These are phyloP conservation scores for Bilobella aurantiaca DNA, from an alignment of 1,140 invertebrate species.

Conservation along the genomic window DNA sequence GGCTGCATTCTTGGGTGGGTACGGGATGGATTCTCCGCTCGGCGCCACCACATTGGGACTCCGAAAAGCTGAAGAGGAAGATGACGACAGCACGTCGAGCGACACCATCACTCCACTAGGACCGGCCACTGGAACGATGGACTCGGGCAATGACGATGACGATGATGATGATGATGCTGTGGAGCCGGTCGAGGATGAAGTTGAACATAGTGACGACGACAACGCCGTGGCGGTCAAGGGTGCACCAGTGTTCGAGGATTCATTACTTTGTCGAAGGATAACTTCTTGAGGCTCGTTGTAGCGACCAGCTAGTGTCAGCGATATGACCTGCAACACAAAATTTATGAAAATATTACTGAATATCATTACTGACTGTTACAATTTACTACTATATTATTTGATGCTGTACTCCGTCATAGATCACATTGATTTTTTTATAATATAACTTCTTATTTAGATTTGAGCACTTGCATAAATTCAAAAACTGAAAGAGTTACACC, in stretches of 20 bases:
- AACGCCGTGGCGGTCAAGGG: too few species aligned
- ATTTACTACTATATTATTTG: too few species aligned
- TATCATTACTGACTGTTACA: not conserved
- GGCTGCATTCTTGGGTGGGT: slow-evolving; percentile 37
- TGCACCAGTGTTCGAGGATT: slow-evolving; percentile 37
- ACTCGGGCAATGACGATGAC: slow-evolving; percentile 10
- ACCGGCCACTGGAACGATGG: slow-evolving; percentile 20
- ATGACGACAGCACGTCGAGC: too few species aligned
- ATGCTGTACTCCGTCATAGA: too few species aligned
- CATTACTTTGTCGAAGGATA: slow-evolving; percentile 48
- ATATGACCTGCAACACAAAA: slow-evolving; percentile 54
- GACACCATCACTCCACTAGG: too few species aligned
- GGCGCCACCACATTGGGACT: slow-evolving; percentile 67
- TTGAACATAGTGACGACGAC: too few species aligned
- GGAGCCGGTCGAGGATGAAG: slow-evolving; percentile 35
- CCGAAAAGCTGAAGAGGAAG: not conserved
- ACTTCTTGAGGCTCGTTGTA: slow-evolving; percentile 62
- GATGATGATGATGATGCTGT: slow-evolving; percentile 6
- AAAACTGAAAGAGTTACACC: too few species aligned
- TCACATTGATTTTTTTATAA: too few species aligned
- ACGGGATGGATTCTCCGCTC: slow-evolving; percentile 45
- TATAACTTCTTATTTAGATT: too few species aligned
- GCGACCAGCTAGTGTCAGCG: slow-evolving; percentile 68
- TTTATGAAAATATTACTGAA: not conserved
- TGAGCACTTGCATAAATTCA: too few species aligned